Percentiles rank a stretch among this genome's conserved stretches.
These are phyloP conservation scores for Drosophila saltans DNA, from an alignment of 1,140 invertebrate genomes.

Conservation along the genomic window DNA sequence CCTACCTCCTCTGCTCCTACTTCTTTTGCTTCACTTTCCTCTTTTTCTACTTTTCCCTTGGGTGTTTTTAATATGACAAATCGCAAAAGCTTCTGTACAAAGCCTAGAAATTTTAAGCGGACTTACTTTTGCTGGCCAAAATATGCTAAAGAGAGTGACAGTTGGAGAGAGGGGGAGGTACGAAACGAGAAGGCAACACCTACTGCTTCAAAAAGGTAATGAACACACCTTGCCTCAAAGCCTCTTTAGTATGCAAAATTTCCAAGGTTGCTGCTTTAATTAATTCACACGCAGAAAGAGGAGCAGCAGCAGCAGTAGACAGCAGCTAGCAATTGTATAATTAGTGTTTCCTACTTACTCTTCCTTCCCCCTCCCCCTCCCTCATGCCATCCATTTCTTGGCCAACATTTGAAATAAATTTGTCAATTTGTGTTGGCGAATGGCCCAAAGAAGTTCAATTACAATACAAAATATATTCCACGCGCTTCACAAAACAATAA, in stretches of 20 bases:
- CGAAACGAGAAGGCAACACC: neutral
- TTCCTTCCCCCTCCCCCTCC: neutral
- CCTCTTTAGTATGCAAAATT: conserved; percentile 52
- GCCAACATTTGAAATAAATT: conserved; percentile 9
- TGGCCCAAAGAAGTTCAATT: conserved; percentile 48
- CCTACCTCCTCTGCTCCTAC: neutral
- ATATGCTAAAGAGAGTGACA: neutral
- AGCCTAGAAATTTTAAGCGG: conserved; percentile 10
- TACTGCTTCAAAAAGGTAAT: conserved; percentile 14
- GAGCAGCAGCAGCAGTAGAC: conserved; percentile 34
- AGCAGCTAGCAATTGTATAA: conserved; percentile 49
- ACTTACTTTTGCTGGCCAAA: conserved; percentile 20
- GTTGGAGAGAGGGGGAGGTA: neutral
- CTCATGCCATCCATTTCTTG: neutral
- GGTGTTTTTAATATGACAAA: conserved; percentile 48
- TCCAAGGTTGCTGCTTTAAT: conserved; percentile 51
- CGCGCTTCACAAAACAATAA: conserved; percentile 39
- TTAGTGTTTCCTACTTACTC: conserved; percentile 35
- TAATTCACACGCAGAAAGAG: conserved; percentile 50
- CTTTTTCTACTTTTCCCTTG: conserved; percentile 29
- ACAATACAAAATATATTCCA: conserved; percentile 44
- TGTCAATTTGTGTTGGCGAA: conserved; percentile 13
- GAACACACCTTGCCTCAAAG: conserved; percentile 31
- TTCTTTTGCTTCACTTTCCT: neutral
- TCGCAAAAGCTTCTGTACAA: conserved; percentile 39